These are phyloP conservation scores for Frieseomelitta varia DNA, from an alignment of 1,140 invertebrate species.

Conservation along the genomic window DNA sequence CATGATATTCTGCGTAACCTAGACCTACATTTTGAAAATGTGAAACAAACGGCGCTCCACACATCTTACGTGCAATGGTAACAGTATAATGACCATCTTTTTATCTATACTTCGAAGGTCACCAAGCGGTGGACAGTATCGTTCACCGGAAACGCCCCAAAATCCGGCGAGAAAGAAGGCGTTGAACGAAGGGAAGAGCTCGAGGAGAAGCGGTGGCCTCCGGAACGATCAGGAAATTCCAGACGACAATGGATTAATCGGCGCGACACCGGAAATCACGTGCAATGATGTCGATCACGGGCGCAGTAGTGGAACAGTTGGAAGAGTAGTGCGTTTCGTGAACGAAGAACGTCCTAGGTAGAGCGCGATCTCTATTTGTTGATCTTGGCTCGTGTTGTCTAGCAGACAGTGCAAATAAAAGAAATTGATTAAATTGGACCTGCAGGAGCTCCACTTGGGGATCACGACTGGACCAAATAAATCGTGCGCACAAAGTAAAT, in stretches of 20 bases:
- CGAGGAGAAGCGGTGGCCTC: constrained; percentile 3
- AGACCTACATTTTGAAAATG: background rate
- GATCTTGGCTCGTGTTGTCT: background rate
- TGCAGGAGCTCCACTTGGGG: constrained; percentile 53
- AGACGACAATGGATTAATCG: constrained; percentile 56
- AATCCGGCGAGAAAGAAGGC: constrained; percentile 11
- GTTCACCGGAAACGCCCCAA: background rate
- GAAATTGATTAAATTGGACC: background rate
- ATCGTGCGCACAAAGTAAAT: background rate
- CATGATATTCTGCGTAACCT: background rate
- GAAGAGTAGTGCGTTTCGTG: constrained; percentile 64
- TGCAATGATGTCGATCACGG: constrained; percentile 54
- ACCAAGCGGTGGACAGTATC: background rate
- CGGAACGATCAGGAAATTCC: constrained; percentile 27
- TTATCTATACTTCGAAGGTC: constrained; percentile 22
- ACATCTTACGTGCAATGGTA: background rate
- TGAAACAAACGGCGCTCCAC: background rate
- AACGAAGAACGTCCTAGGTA: constrained; percentile 43
- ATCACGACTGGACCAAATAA: background rate
- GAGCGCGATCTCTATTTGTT: background rate
- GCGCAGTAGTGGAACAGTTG: constrained; percentile 27
- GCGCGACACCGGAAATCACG: constrained; percentile 54
- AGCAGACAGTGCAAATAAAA: too few species aligned
- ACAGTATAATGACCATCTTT: background rate
- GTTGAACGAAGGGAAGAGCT: constrained; percentile 2